Base-by-base conservation (phyloP, 2,888 invertebrate species). In the Clunio marinus region DNA sequence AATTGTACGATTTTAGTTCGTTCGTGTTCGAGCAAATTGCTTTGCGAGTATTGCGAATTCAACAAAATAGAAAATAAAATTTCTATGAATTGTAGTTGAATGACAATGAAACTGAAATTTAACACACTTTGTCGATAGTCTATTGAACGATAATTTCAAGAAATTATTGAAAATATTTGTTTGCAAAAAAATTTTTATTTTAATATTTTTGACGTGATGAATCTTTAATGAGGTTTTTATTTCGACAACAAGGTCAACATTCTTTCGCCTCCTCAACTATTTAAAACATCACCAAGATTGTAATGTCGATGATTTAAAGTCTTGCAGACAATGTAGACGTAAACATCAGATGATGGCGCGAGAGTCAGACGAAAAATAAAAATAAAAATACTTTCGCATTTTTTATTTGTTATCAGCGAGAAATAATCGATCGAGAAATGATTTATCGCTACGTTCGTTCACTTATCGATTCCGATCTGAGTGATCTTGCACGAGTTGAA, bases 351-450 rank as follows among this genome's bases (percentile, higher is more conserved):
- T 4, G 10, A 10, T 10, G 10, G 32, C 32, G 10, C 32, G 10
- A 32, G 5, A 7, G 10, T 7, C 32, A 4, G 10, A 32, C 5
- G 10, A 32, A 32, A 32, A 32, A 32, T 10, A 7, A 32, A 7
- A 32, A 10, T 32, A 10, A 32, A 32, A 7, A n/a, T n/a, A n/a
- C n/a, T 51, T 17, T 51, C 51, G 51, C 51, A 51, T 57, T 17
- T 51, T 51, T 17, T 7, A 7, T 32, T 59, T 32, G 35, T 59
- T 35, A 59, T 32, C 59, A 35, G 13, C n/a, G 25, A 45, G n/a
- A 35, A 32, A 59, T 59, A n/a, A n/a, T n/a, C n/a, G 63, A 63
- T 60, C 35, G 60, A 37, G 41, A 63, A 63, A 63, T 63, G 63
- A 63, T 63, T 63, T 63, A 63, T 63, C 63, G 63, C 27, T 45